Evolutionary conservation across 2,113 vertebrate species (phyloP), one percentile per base, ranked within the genome.

Genomic region (Anoura caudifer): DNA sequence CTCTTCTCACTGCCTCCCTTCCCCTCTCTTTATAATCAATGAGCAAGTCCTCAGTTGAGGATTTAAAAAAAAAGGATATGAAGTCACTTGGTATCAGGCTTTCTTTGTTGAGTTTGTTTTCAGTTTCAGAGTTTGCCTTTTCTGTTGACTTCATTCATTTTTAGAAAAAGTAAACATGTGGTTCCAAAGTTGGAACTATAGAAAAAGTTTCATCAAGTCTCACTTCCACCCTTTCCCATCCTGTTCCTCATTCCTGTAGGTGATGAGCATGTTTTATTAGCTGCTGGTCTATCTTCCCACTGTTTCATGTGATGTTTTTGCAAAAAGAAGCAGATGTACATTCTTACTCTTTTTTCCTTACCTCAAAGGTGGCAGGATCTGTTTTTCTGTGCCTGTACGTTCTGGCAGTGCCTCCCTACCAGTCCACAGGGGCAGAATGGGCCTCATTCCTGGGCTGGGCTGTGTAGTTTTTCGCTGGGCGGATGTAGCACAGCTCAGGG

Each of bases 351-450:
- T 82, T 82, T 45, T 52, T 45, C 16, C 79, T 54, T n/a, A 26
- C 1, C 28, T 36, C 28, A 70, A 28, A 24, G 33, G 36, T 11
- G 14, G 7, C 3, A 3, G 54, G 19, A 22, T 20, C 54, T 56
- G 54, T 9, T 56, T 7, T 28, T 52, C 13, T 28, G 56, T 72
- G 8, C 12, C 41, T 3, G 7, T n/a, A 1, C 15, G 31, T 43
- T 36, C 61, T 36, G 16, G 33, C 1, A 0, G 1, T 31, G 19
- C 24, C 2, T 13, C 52, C 6, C 0, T 7, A 3, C 45, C 6
- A 1, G 47, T 3, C 16, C 20, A 14, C 3, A 6, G 4, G n/a
- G 38, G 28, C 8, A 9, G 56, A 56, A 22, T 26, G 7, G 56
- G 33, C 33, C 14, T 3, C 7, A 1, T 28, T 7, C 54, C 7